These are phyloP conservation scores for Antheraea pernyi DNA, from an alignment of 1,140 invertebrate species.

Conservation along the genomic window DNA sequence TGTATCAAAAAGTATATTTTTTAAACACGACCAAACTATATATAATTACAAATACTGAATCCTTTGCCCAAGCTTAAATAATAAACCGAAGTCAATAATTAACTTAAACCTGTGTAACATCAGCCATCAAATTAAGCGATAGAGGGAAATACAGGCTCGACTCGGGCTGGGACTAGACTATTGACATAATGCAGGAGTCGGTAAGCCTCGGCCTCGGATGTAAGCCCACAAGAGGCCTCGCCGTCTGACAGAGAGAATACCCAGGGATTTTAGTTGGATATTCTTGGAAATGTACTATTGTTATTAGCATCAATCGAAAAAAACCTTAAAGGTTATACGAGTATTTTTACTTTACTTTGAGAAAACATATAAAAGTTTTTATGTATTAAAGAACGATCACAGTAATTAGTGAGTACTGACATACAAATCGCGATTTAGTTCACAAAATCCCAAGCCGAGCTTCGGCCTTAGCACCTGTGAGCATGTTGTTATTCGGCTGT, in stretches of 20 bases:
- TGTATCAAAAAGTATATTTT: too few species aligned
- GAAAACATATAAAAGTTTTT: too few species aligned
- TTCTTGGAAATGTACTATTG: conserved; percentile 6
- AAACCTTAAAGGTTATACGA: neutral
- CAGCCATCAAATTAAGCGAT: conserved; percentile 32
- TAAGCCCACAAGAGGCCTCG: conserved; percentile 31
- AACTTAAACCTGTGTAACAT: conserved; percentile 20
- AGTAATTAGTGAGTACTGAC: too few species aligned
- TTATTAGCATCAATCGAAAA: neutral
- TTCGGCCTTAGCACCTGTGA: too few species aligned
- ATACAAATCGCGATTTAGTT: too few species aligned
- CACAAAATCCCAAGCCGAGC: too few species aligned
- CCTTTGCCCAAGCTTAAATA: neutral
- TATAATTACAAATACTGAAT: neutral
- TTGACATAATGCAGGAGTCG: conserved; percentile 39
- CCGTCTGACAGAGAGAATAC: conserved; percentile 17
- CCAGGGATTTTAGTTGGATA: conserved; percentile 8
- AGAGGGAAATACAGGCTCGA: conserved; percentile 8
- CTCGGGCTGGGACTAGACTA: conserved; percentile 24
- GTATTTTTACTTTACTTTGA: too few species aligned
- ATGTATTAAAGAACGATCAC: too few species aligned
- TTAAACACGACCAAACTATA: neutral
- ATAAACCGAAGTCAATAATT: conserved; percentile 18
- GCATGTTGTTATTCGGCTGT: too few species aligned
- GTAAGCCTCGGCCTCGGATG: conserved; percentile 19